These are phyloP conservation scores for Mobula birostris DNA, from an alignment of 2,113 vertebrate genomes.

Conservation along the genomic window DNA sequence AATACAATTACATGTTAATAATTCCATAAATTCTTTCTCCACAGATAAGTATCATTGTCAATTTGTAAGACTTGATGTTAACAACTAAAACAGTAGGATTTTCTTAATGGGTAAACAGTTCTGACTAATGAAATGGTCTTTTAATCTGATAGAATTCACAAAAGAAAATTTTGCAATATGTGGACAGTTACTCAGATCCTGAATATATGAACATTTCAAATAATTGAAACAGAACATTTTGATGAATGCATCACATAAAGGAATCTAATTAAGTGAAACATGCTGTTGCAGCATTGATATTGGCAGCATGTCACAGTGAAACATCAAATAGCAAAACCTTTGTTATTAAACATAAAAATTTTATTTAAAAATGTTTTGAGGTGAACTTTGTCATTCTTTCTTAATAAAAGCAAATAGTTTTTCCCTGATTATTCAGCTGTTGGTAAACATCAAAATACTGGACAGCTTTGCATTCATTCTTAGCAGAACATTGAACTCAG, in stretches of 20 bases:
- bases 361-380: not conserved
- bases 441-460: not conserved
- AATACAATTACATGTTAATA: not conserved
- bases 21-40: not conserved
- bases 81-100: not conserved
- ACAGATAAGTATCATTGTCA: not conserved
- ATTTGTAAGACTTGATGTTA: not conserved
- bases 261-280: not conserved
- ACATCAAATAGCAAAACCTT: not conserved
- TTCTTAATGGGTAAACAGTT: conserved; percentile 6
- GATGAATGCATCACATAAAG: not conserved
- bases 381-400: not conserved
- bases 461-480: too few relatives aligned
- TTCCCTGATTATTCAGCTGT: not conserved
- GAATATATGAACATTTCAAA: not conserved
- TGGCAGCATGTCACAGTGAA: not conserved
- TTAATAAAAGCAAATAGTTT: not conserved
- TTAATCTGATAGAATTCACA: not conserved
- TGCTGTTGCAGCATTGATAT: not conserved
- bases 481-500: not conserved
- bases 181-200: not conserved
- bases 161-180: not conserved
- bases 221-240: not conserved
- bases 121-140: not conserved
- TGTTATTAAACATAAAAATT: not conserved